These are phyloP conservation scores for Microtus pennsylvanicus DNA, from an alignment of 2,113 vertebrate species.

Conservation along the genomic window DNA sequence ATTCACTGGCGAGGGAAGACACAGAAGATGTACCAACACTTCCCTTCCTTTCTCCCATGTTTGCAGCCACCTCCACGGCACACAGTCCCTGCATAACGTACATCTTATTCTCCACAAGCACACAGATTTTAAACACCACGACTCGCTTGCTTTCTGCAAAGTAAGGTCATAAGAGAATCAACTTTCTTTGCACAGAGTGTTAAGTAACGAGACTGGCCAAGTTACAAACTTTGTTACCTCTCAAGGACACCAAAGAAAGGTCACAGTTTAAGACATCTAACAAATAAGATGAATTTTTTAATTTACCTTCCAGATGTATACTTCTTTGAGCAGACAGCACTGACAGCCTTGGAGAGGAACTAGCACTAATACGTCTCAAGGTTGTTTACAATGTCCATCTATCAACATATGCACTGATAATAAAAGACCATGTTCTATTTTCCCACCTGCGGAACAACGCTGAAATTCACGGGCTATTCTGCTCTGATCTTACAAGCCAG, in stretches of 20 bases:
- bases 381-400: neutral
- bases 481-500: neutral
- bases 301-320: neutral
- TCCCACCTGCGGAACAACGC: neutral
- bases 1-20: conserved; percentile 23
- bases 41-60: neutral
- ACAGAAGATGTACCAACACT: conserved; percentile 2
- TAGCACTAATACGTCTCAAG: neutral
- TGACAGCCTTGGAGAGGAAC: neutral
- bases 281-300: conserved; percentile 9
- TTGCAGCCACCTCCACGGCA: neutral
- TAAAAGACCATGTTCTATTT: neutral
- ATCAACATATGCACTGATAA: neutral
- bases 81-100: neutral
- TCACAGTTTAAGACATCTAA: neutral
- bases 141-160: conserved; percentile 6
- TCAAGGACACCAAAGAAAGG: neutral
- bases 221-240: neutral
- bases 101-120: neutral
- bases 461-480: conserved; percentile 43
- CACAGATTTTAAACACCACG: neutral
- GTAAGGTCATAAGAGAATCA: neutral
- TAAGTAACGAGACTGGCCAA: neutral
- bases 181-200: neutral
- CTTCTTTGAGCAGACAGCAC: neutral